phyloP scores from a whole-genome alignment of 2,888 invertebrate genomes.

The Drosophila fungiperda region DNA sequence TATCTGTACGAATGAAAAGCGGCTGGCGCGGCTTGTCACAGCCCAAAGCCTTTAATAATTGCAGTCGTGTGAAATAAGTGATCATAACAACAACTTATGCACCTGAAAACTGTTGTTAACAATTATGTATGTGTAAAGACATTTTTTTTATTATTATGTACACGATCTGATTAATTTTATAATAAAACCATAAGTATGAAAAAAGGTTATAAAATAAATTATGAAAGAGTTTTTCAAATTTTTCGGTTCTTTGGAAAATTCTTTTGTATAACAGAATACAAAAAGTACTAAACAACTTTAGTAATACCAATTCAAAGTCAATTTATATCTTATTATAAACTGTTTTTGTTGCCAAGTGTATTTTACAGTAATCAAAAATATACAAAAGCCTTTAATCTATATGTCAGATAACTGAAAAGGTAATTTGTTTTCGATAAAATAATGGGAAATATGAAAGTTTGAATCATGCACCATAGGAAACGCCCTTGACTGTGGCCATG shows the following conservation, averaged over 20 bases:
- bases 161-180: neutral
- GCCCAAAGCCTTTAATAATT: constrained; percentile 55
- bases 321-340: neutral
- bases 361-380: constrained; percentile 2
- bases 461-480: constrained; percentile 4
- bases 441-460: constrained; percentile 34
- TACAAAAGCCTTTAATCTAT: constrained; percentile 26
- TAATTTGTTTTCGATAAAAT: constrained; percentile 48
- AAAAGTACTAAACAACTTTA: neutral
- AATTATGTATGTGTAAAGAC: neutral
- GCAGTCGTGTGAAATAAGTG: constrained; percentile 46
- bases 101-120: constrained; percentile 3
- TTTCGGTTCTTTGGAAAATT: neutral
- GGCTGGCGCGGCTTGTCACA: constrained; percentile 49
- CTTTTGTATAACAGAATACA: neutral
- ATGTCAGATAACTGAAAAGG: constrained; percentile 33
- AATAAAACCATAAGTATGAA: neutral
- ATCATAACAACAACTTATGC: constrained; percentile 26
- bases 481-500: constrained; percentile 52
- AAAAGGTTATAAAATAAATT: neutral
- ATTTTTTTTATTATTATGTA: constrained; percentile 1
- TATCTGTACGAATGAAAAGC: constrained; percentile 17
- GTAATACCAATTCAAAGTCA: neutral
- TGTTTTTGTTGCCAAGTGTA: constrained; percentile 18
- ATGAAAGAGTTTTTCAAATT: neutral